Evolutionary conservation across 2,797 vertebrate species (phyloP).

Genomic region (Amblyraja radiata): DNA sequence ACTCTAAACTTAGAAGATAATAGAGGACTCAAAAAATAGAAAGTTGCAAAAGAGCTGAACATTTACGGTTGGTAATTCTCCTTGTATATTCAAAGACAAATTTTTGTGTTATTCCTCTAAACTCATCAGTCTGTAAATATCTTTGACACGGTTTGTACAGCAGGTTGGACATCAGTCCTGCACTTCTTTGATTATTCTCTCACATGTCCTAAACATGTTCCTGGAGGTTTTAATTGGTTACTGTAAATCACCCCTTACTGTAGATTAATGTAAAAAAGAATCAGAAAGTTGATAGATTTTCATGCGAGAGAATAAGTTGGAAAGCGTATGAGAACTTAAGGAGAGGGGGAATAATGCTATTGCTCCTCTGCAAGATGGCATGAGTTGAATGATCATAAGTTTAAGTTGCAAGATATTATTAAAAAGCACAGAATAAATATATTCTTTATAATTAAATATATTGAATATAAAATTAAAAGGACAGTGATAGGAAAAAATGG

Average conservation of each 20-base stretch:
- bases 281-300: too few species aligned
- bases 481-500: background rate
- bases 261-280: too few species aligned
- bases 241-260: too few species aligned
- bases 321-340: background rate
- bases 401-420: background rate
- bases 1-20: slow-evolving; percentile 33
- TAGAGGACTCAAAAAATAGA: background rate
- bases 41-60: background rate
- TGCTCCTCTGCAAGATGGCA: too few species aligned
- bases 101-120: background rate
- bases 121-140: background rate
- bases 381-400: too few species aligned
- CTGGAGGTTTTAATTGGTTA: too few species aligned
- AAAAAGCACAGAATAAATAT: background rate
- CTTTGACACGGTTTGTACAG: background rate
- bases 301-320: background rate
- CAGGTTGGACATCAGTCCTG: background rate
- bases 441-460: background rate
- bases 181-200: background rate
- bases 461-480: background rate
- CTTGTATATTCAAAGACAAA: background rate
- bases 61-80: background rate
- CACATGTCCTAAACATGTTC: too few species aligned
- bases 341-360: too few species aligned